These are phyloP conservation scores for Myxocyprinus asiaticus DNA, from an alignment of 2,113 vertebrate genomes.

Conservation along the genomic window DNA sequence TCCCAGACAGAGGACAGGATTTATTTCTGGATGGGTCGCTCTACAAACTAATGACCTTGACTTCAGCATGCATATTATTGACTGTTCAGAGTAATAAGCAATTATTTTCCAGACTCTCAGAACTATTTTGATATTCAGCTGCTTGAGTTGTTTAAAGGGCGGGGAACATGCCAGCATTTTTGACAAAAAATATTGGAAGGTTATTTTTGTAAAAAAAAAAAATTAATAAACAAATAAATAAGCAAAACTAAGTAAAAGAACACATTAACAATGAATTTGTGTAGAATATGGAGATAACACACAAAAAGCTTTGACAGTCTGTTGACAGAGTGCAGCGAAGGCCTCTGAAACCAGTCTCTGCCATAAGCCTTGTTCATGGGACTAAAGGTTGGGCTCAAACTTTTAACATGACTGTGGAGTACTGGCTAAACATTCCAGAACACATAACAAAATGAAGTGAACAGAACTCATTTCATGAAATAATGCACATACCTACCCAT, in stretches of 20 bases:
- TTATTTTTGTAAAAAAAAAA: no score
- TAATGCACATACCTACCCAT: background rate
- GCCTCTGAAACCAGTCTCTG: background rate
- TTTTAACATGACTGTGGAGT: background rate
- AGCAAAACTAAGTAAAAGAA: no score
- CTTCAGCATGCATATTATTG: conserved; percentile 32
- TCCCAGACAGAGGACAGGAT: conserved; percentile 46
- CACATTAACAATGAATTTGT: no score
- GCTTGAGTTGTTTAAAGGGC: background rate
- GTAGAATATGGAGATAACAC: background rate
- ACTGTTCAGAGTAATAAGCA: conserved; percentile 8
- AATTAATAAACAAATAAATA: no score
- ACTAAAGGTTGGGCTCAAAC: background rate
- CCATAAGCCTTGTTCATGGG: no score
- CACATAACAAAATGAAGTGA: background rate
- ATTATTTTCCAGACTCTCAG: conserved; percentile 27
- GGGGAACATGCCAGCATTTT: background rate
- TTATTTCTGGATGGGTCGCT: conserved; percentile 37
- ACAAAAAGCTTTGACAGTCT: no score
- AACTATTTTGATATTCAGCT: conserved; percentile 28
- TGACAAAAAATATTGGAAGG: no score
- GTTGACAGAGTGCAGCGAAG: no score
- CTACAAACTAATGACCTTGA: conserved; percentile 21
- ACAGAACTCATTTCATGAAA: background rate
- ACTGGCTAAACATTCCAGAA: background rate